Evolutionary conservation across 2,113 vertebrate species (phyloP).

Genomic region (Aspidoscelis tigris): DNA sequence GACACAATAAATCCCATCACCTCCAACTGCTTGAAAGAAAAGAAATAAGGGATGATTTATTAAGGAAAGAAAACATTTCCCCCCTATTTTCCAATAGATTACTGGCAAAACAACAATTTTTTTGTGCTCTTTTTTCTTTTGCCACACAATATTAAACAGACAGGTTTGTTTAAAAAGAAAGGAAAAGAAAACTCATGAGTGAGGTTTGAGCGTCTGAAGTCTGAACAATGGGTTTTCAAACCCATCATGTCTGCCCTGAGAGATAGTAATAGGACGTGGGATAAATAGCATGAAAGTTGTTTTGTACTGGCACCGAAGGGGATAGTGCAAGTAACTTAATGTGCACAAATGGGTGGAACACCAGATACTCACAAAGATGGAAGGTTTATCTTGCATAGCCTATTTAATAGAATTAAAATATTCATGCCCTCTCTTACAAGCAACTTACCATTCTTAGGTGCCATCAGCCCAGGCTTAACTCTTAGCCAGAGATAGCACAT

Average conservation of each 20-base stretch:
- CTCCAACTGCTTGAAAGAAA: slow-evolving; percentile 17
- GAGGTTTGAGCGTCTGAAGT: background rate
- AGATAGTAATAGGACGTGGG: background rate
- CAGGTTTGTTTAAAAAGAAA: background rate
- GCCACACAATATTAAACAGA: background rate
- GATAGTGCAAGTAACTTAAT: background rate
- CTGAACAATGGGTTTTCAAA: background rate
- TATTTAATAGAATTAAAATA: too few species aligned
- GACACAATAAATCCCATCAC: slow-evolving; percentile 23
- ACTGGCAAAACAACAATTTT: background rate
- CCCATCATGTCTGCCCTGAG: background rate
- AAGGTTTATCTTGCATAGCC: background rate
- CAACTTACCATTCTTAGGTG: too few species aligned
- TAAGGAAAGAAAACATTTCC: slow-evolving; percentile 16
- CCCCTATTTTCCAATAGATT: background rate
- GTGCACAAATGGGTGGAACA: too few species aligned
- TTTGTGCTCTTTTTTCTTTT: background rate
- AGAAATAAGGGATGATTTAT: background rate
- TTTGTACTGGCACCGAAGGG: too few species aligned
- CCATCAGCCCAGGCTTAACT: too few species aligned
- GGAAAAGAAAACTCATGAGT: background rate
- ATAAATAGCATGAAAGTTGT: background rate
- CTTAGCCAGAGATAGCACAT: too few species aligned
- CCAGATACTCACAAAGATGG: background rate
- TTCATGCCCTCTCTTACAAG: too few species aligned